Evolutionary conservation across 2,797 vertebrate species (phyloP).

Genomic region (Cryptoprocta ferox): DNA sequence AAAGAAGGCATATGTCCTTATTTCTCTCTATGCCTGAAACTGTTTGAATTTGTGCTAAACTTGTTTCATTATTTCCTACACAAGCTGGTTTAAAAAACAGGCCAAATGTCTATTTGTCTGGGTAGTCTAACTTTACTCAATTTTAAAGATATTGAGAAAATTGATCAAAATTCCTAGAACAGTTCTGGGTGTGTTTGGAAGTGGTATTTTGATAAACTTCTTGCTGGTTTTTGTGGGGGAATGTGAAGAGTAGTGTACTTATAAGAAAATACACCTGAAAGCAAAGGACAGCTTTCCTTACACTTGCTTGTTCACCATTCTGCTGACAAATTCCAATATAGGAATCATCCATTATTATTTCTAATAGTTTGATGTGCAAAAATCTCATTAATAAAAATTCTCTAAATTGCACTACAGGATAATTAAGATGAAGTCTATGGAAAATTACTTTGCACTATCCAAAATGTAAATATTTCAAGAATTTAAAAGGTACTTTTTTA

Average conservation of each 20-base stretch:
- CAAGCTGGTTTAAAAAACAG: neutral
- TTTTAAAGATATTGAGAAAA: neutral
- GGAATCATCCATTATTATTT: neutral
- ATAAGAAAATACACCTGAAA: neutral
- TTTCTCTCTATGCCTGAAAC: neutral
- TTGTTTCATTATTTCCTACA: neutral
- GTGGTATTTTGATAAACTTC: conserved; percentile 27
- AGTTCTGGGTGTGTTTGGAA: neutral
- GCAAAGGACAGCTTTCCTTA: neutral
- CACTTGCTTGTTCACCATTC: neutral
- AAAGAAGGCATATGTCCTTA: neutral
- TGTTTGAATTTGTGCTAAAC: neutral
- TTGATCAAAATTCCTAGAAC: neutral
- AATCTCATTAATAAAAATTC: neutral
- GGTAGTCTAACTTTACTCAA: neutral
- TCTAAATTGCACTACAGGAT: neutral
- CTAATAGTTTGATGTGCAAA: neutral
- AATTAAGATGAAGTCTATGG: neutral
- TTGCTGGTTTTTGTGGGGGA: neutral
- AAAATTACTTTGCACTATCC: neutral
- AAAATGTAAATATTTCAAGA: neutral
- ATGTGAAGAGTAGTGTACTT: neutral
- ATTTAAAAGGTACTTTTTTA: neutral
- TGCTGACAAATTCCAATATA: neutral
- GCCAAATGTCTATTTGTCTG: neutral